Evolutionary conservation across 2,797 vertebrate genomes (phyloP), one percentile per base, ranked within the genome.

Genomic region (Amazonetta brasiliensis): DNA sequence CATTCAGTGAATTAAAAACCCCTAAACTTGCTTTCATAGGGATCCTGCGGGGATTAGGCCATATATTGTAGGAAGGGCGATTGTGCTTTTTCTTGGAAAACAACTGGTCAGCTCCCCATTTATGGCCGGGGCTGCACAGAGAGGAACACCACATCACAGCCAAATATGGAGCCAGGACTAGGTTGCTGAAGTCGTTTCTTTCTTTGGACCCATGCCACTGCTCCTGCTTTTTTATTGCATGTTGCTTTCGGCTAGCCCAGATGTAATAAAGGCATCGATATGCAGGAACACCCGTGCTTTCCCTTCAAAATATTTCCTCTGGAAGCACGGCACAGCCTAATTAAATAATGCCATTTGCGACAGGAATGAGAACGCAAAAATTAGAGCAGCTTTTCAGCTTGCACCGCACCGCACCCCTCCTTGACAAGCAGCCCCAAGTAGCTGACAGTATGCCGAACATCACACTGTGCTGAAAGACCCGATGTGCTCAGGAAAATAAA

Each of bases 281-380:
- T 76, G 75, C 88, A 97, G 79, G 82, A 93, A 96, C 90, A 83
- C 44, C 92, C 39, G 12, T 76, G 90, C 85, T 90, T 97, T 93
- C 84, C 91, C 89, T 96, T 97, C 92, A 89, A 91, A 97, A 87
- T 77, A 90, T 83, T 97, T 97, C 95, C 95, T 90, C 91, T 95
- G 84, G 93, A 97, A 97, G 88, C 62, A 96, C 12, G 3, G 85
- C 44, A 23, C 80, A 76, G 94, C 87, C 96, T 97, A 97, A 98
- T 97, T 97, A 97, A 97, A 96, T 96, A 96, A 96, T 88, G 84
- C 84, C 94, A 92, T 74, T 78, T 97, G 94, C 91, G 96, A 85
- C 55, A 74, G 92, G 95, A 96, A 93, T 77, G 59, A 91, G 93
- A 92, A 95, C n/a, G 39, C 87, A 95, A 95, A 97, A 97, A 96